Evolutionary conservation across 2,797 vertebrate genomes (phyloP), one percentile per base, ranked within the genome.

Genomic region (Melanotaenia maccullochi): DNA sequence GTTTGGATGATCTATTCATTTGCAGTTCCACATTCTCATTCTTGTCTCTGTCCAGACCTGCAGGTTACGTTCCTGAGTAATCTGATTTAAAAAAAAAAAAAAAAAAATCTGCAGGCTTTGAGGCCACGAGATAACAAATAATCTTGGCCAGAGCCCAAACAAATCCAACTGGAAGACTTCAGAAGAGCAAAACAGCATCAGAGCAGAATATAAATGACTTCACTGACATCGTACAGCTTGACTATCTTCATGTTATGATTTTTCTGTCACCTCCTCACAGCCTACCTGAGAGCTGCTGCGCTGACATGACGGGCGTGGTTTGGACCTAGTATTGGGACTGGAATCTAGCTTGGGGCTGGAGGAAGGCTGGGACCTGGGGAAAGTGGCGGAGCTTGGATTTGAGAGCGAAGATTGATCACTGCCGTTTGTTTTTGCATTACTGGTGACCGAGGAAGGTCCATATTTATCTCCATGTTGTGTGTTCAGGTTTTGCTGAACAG

Each of bases 271-370:
- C 52, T 35, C 3, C n/a, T 44, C 22, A 1, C 3, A 0, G 57
- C 62, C 36, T 73, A 93, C 92, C 90, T 93, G 97, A 32, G 97
- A 99, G 90, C 81, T 93, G 24, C 91, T 95, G 58, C 95, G 95
- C 84, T 95, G 90, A 75, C 94, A 95, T 0, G 88, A 55, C 6
- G 92, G 89, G 86, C 88, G 0, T 42, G 59, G 64, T 63, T 83
- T 85, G 62, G 65, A 14, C 18, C 75, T 83, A 61, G 66, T 33
- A 0, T 38, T 70, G 28, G 68, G 90, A 32, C 90, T 92, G 66
- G 81, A 76, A 65, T 66, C 65, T 3, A 49, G 20, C 11, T 72
- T 82, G 0, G 89, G 79, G 67, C 90, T 89, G 69, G 75, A 72
- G 22, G 66, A 75, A 12, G 5, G 24, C 32, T 70, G 81, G 1